Conservation (phyloP, 2,113 vertebrate genomes). For the Stigmatopora nigra region DNA sequence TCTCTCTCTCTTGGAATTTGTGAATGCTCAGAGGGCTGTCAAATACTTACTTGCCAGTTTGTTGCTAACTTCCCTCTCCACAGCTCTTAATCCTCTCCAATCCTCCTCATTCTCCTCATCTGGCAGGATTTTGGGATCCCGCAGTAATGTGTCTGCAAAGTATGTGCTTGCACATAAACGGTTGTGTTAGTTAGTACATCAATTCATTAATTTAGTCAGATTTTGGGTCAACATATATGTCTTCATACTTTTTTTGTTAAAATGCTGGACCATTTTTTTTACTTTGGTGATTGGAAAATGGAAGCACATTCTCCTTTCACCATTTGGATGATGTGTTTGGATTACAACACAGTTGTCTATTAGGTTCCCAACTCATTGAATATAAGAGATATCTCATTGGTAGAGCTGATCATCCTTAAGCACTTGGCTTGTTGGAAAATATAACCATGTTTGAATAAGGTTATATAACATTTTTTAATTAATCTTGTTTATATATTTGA, state of each 20-base stretch:
- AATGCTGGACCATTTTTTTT: neutral
- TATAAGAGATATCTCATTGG: no score
- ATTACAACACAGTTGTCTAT: neutral
- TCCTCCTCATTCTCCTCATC: conserved; percentile 42
- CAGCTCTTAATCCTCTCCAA: conserved; percentile 47
- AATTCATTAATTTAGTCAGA: neutral
- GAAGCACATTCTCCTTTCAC: no score
- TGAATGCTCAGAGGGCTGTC: conserved; percentile 38
- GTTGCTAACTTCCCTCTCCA: conserved; percentile 30
- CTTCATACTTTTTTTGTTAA: neutral
- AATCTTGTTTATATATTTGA: no score
- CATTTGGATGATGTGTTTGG: neutral
- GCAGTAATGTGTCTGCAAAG: conserved; percentile 48
- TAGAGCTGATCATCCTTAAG: no score
- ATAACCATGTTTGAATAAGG: no score
- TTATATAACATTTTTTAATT: no score
- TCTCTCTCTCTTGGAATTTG: neutral
- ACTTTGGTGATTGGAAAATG: no score
- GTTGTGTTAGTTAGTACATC: neutral
- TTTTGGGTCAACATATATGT: conserved; percentile 5
- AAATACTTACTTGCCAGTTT: conserved; percentile 43
- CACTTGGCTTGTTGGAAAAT: neutral
- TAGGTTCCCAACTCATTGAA: no score
- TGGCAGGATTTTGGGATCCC: conserved; percentile 43
- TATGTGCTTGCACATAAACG: conserved; percentile 16